These are phyloP conservation scores for Acronicta leporina DNA, from an alignment of 2,888 invertebrate genomes.

Conservation along the genomic window DNA sequence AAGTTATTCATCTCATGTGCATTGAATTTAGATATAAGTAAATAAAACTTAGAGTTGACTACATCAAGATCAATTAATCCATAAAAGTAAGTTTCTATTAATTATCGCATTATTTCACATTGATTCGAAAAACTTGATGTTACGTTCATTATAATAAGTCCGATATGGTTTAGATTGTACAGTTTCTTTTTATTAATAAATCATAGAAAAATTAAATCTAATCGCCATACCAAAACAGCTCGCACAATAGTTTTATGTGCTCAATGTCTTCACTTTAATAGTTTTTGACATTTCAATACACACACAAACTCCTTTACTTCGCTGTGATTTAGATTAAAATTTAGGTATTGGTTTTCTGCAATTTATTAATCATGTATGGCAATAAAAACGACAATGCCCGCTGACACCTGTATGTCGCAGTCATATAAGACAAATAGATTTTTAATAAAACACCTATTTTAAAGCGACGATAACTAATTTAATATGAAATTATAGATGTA, in stretches of 20 bases:
- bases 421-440: conserved; percentile 24
- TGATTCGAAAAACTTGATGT: conserved; percentile 21
- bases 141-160: conserved; percentile 25
- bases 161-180: conserved; percentile 24
- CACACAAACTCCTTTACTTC: too few species aligned
- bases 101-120: conserved; percentile 9
- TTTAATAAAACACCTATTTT: conserved; percentile 13
- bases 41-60: neutral
- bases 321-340: neutral
- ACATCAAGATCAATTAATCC: too few species aligned
- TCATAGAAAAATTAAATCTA: neutral
- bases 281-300: too few species aligned
- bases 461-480: conserved; percentile 12
- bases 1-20: too few species aligned
- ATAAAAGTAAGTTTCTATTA: neutral
- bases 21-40: too few species aligned
- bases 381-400: conserved; percentile 13
- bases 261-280: too few species aligned
- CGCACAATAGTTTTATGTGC: too few species aligned
- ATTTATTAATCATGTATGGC: conserved; percentile 23
- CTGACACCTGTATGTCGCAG: conserved; percentile 29
- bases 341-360: conserved; percentile 23
- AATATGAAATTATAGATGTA: conserved; percentile 17
- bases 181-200: conserved; percentile 15
- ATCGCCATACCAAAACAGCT: too few species aligned